phyloP scores from a whole-genome alignment of 1,140 invertebrate species.

The Lasioglossum albipes region DNA sequence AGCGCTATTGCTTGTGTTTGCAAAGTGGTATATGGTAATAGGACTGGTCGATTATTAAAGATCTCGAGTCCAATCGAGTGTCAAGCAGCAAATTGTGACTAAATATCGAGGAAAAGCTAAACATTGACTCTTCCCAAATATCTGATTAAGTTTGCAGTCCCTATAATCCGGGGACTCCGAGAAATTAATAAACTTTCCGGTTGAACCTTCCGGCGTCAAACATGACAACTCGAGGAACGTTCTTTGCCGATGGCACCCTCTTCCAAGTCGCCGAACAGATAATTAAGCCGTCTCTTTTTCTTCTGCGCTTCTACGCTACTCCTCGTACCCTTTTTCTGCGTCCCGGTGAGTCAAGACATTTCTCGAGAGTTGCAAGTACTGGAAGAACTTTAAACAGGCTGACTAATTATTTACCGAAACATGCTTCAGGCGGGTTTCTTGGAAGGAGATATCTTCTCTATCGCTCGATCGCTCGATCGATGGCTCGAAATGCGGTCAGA shows the following conservation, averaged over 20 bases:
- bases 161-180: slow-evolving; percentile 8
- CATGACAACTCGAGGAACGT: neutral
- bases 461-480: neutral
- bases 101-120: neutral
- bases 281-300: slow-evolving; percentile 25
- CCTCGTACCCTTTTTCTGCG: neutral
- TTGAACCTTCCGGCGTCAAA: slow-evolving; percentile 10
- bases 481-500: neutral
- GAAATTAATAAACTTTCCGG: slow-evolving; percentile 43
- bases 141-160: neutral
- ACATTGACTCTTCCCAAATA: slow-evolving; percentile 6
- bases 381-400: slow-evolving; percentile 4
- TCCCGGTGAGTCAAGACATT: neutral
- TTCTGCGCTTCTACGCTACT: neutral
- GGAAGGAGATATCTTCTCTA: neutral
- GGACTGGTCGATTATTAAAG: neutral
- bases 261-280: neutral
- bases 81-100: neutral
- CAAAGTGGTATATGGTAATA: no score
- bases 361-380: neutral
- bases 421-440: neutral
- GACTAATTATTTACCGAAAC: slow-evolving; percentile 23
- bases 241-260: neutral
- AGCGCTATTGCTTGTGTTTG: no score
- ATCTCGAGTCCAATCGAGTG: neutral